phyloP scores from a whole-genome alignment of 2,888 invertebrate genomes.

The Athalia cordata region DNA sequence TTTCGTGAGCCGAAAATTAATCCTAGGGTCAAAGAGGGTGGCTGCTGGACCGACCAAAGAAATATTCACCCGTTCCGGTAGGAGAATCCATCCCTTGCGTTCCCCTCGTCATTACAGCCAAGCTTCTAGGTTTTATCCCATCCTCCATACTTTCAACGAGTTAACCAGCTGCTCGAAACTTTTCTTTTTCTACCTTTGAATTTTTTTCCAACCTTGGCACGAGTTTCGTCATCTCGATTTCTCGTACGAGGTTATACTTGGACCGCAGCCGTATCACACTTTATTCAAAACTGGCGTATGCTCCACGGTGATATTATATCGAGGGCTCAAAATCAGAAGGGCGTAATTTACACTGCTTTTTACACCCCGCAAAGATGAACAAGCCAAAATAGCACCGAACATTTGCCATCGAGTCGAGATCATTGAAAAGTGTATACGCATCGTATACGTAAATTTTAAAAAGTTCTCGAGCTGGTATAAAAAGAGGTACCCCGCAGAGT shows the following conservation, averaged over 20 bases:
- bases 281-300: too few species aligned
- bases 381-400: neutral
- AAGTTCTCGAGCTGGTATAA: slow-evolving; percentile 13
- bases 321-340: too few species aligned
- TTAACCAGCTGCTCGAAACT: slow-evolving; percentile 37
- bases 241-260: neutral
- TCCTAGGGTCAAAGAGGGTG: slow-evolving; percentile 31
- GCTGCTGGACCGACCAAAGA: slow-evolving; percentile 31
- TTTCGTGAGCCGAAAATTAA: slow-evolving; percentile 38
- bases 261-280: too few species aligned
- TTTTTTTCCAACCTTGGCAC: slow-evolving; percentile 41
- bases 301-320: too few species aligned
- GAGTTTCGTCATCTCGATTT: neutral
- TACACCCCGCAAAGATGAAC: too few species aligned
- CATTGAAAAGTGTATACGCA: slow-evolving; percentile 9
- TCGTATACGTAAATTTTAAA: slow-evolving; percentile 8
- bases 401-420: slow-evolving; percentile 6
- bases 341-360: too few species aligned
- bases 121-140: slow-evolving; percentile 12
- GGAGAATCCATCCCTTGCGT: slow-evolving; percentile 30
- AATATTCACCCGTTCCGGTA: slow-evolving; percentile 22
- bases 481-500: slow-evolving; percentile 39
- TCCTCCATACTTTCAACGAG: slow-evolving; percentile 23
- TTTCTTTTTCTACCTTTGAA: slow-evolving; percentile 7
- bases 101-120: neutral